Conservation (phyloP, 2,797 vertebrate genomes). For the Nannoperca australis region DNA sequence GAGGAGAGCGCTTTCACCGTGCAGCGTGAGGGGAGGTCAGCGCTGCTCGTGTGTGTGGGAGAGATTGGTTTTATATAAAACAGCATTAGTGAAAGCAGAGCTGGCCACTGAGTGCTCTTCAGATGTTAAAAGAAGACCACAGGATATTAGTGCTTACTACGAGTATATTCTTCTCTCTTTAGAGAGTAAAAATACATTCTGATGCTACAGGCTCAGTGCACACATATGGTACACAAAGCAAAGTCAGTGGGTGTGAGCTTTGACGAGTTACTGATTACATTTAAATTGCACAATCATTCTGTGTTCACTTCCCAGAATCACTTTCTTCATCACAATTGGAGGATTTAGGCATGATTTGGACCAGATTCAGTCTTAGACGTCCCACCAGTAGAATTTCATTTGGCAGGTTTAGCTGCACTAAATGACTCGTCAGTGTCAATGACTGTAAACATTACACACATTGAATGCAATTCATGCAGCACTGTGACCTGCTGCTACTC, state of each 20-base stretch:
- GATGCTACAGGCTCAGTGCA: slow-evolving; percentile 3
- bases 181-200: slow-evolving; percentile 30
- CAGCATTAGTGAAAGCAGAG: slow-evolving; percentile 80
- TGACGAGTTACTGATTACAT: background rate
- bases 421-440: no score
- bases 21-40: slow-evolving; percentile 66
- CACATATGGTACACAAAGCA: background rate
- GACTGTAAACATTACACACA: no score
- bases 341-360: no score
- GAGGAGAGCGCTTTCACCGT: slow-evolving; percentile 58
- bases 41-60: slow-evolving; percentile 70
- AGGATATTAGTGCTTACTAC: slow-evolving; percentile 62
- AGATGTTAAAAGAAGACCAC: slow-evolving; percentile 73
- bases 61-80: slow-evolving; percentile 80
- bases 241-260: background rate
- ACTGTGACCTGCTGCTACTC: no score
- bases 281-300: background rate
- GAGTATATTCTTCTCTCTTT: slow-evolving; percentile 72
- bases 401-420: no score
- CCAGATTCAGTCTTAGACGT: no score
- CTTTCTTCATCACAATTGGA: no score
- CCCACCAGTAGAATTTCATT: no score
- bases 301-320: background rate
- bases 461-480: no score
- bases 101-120: slow-evolving; percentile 81